Conservation (phyloP, 1,140 invertebrate species). For the Pteromalus puparum region DNA sequence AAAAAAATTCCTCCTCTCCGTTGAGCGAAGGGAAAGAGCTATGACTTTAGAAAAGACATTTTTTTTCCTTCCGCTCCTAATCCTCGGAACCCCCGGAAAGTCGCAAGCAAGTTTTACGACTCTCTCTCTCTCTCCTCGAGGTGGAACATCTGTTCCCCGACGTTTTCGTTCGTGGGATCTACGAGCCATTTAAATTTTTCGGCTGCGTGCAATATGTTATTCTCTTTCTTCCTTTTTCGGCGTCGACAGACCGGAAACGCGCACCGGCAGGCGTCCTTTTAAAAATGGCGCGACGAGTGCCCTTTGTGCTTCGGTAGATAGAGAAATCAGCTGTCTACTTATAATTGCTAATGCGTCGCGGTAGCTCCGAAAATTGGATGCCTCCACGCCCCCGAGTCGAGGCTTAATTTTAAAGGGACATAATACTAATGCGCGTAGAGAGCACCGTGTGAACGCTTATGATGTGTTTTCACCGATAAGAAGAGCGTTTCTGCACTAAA, state of each 20-base stretch:
- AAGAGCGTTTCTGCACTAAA: not conserved
- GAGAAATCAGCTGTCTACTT: constrained; percentile 28
- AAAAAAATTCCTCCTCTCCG: not conserved
- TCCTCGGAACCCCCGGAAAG: not conserved
- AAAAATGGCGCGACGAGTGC: constrained; percentile 33
- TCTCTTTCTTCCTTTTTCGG: not conserved
- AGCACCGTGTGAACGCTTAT: not conserved
- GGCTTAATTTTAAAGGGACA: no score
- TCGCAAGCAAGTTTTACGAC: not conserved
- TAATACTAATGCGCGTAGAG: no score
- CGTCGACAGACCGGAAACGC: constrained; percentile 16
- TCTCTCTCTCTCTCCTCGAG: not conserved
- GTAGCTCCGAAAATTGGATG: not conserved
- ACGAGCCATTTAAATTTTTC: constrained; percentile 27
- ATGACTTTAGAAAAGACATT: not conserved
- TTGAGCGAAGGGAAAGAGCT: not conserved
- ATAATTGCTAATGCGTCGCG: not conserved
- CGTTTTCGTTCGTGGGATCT: not conserved
- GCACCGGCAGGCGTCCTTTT: not conserved
- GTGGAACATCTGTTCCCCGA: constrained; percentile 29
- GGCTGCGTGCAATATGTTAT: not conserved
- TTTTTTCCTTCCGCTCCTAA: not conserved
- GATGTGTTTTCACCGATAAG: not conserved
- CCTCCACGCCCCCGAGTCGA: no score
- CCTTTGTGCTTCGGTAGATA: not conserved